phyloP scores from a whole-genome alignment of 2,797 vertebrate genomes.

The Remorina albescens region DNA sequence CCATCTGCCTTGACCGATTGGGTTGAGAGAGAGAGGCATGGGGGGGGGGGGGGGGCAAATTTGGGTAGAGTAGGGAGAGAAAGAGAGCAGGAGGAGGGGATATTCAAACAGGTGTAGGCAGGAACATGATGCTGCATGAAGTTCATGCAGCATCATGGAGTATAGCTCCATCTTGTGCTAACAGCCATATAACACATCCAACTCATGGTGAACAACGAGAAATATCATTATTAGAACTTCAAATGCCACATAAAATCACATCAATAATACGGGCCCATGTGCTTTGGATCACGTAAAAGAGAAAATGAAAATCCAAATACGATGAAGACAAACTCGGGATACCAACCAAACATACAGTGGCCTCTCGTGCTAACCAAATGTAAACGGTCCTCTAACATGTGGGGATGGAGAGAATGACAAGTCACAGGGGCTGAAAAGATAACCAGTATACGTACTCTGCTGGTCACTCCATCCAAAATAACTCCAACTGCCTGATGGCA shows the following conservation, averaged over 20 bases:
- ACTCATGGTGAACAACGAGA: background rate
- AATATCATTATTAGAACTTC: background rate
- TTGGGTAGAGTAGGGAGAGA: too few species aligned
- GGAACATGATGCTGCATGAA: too few species aligned
- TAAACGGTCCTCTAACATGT: slow-evolving; percentile 38
- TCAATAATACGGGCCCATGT: background rate
- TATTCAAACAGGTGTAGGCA: too few species aligned
- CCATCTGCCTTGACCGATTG: too few species aligned
- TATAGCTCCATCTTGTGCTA: slow-evolving; percentile 63
- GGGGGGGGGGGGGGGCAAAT: too few species aligned
- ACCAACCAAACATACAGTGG: slow-evolving; percentile 65
- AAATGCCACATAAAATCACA: slow-evolving; percentile 6
- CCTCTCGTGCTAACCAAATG: slow-evolving; percentile 2
- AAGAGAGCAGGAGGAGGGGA: too few species aligned
- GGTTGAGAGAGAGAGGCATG: too few species aligned
- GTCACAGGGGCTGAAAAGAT: background rate
- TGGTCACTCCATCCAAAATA: slow-evolving; percentile 98
- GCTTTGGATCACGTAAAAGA: background rate
- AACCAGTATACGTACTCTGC: slow-evolving; percentile 91
- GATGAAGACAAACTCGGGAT: slow-evolving; percentile 4
- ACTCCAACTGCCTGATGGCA: slow-evolving; percentile 90
- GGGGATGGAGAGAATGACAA: slow-evolving; percentile 1
- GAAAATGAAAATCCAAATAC: background rate
- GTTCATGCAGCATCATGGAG: too few species aligned
- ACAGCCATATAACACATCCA: slow-evolving; percentile 27